Evolutionary conservation across 2,888 invertebrate species (phyloP).

Genomic region (Philopedon plagiatum): DNA sequence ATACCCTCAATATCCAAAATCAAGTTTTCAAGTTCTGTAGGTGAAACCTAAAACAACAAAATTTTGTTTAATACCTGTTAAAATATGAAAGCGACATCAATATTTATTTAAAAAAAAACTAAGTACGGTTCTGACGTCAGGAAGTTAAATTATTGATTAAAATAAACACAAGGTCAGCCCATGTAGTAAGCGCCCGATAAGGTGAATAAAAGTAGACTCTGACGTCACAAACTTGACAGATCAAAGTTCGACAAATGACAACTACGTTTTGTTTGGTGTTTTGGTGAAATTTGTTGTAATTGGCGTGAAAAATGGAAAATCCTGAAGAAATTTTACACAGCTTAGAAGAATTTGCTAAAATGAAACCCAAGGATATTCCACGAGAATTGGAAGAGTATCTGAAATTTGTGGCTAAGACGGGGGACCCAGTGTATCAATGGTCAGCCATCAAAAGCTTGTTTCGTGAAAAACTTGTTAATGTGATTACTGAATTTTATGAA

Average conservation of each 20-base stretch:
- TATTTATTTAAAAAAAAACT: background rate
- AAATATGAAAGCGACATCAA: background rate
- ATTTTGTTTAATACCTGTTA: too few relatives aligned
- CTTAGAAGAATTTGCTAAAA: constrained; percentile 86
- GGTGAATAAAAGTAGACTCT: background rate
- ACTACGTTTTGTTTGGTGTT: constrained; percentile 44
- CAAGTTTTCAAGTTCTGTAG: constrained; percentile 86
- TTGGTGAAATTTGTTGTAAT: constrained; percentile 39
- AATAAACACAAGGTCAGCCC: constrained; percentile 15
- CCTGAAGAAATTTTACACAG: constrained; percentile 88
- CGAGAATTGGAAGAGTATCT: constrained; percentile 91
- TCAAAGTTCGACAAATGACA: constrained; percentile 24
- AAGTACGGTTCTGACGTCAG: background rate
- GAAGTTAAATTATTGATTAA: background rate
- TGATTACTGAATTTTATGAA: constrained; percentile 91
- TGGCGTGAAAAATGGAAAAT: constrained; percentile 79
- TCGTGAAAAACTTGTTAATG: constrained; percentile 87
- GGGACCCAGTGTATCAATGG: constrained; percentile 96
- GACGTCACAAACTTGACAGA: constrained; percentile 23
- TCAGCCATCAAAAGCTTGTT: constrained; percentile 88
- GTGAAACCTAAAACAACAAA: constrained; percentile 78
- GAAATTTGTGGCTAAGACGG: constrained; percentile 91
- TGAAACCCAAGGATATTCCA: constrained; percentile 85
- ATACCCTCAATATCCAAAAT: constrained; percentile 81
- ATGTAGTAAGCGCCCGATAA: constrained; percentile 25